A percentile compares a stretch with the other conserved stretches of the same genome.
Conservation (phyloP, 2,888 invertebrate genomes). For the Masnerella sp. region DNA sequence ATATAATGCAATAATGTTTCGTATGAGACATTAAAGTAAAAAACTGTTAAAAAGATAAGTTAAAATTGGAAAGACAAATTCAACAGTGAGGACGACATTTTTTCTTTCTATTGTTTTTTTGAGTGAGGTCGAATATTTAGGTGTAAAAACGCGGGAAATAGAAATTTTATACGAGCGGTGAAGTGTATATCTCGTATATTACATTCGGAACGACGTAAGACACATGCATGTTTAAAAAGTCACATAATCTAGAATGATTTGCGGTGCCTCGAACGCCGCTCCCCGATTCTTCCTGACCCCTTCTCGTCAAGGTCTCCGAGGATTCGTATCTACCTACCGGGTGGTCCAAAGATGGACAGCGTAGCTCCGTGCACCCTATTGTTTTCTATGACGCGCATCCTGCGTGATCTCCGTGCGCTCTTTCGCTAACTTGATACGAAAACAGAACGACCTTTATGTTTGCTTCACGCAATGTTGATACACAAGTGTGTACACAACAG, state of each 20-base stretch:
- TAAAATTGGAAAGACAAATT: too few species aligned
- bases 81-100: too few species aligned
- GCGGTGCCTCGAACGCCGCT: constrained; percentile 64
- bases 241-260: constrained; percentile 73
- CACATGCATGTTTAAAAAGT: constrained; percentile 72
- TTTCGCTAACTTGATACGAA: constrained; percentile 54
- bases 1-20: constrained; percentile 39
- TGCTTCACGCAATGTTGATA: constrained; percentile 47
- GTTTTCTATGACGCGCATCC: constrained; percentile 56
- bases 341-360: constrained; percentile 64
- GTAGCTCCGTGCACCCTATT: constrained; percentile 55
- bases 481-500: constrained; percentile 44
- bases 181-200: constrained; percentile 67
- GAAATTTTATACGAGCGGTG: constrained; percentile 53
- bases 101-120: too few species aligned
- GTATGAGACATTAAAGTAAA: constrained; percentile 22
- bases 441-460: constrained; percentile 55
- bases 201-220: constrained; percentile 64
- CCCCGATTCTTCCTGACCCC: constrained; percentile 65
- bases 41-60: too few species aligned
- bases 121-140: constrained; percentile 53
- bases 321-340: constrained; percentile 67
- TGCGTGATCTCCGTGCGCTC: constrained; percentile 49
- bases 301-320: constrained; percentile 64
- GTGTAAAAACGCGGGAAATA: constrained; percentile 46